Evolutionary conservation across 2,113 vertebrate genomes (phyloP).

Genomic region (Rhadina sibilatrix): DNA sequence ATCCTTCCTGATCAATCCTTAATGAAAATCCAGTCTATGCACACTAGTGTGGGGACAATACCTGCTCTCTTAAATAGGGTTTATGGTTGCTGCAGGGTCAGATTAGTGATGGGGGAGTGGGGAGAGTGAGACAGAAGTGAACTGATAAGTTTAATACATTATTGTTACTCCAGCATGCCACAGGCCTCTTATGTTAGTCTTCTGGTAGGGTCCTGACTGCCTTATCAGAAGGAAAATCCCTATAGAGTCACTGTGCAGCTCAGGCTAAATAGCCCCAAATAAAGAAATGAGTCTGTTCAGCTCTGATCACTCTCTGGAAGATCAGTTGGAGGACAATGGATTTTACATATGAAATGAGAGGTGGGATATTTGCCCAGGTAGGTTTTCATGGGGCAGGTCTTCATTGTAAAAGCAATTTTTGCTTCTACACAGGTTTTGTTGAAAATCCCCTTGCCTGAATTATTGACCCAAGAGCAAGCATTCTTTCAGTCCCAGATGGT

Average conservation of each 20-base stretch:
- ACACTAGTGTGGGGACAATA: neutral
- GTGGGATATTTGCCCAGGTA: neutral
- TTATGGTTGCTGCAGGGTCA: neutral
- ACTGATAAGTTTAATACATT: neutral
- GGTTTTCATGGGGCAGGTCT: neutral
- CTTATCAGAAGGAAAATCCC: neutral
- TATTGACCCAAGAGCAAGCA: neutral
- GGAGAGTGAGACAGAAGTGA: neutral
- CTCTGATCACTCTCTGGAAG: neutral
- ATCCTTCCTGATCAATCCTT: neutral
- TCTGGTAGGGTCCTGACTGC: neutral
- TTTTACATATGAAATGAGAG: neutral
- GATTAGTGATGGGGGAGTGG: neutral
- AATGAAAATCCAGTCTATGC: neutral
- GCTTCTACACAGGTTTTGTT: neutral
- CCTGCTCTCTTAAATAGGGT: neutral
- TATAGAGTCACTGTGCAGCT: neutral
- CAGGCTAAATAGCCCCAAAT: neutral
- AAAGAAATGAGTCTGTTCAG: neutral
- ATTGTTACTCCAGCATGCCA: neutral
- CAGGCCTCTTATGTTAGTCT: neutral
- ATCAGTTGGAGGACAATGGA: neutral
- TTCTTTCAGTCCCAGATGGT: neutral
- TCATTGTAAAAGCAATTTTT: neutral
- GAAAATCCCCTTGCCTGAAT: neutral